phyloP scores from a whole-genome alignment of 2,113 vertebrate genomes.

The Scopus umbretta region DNA sequence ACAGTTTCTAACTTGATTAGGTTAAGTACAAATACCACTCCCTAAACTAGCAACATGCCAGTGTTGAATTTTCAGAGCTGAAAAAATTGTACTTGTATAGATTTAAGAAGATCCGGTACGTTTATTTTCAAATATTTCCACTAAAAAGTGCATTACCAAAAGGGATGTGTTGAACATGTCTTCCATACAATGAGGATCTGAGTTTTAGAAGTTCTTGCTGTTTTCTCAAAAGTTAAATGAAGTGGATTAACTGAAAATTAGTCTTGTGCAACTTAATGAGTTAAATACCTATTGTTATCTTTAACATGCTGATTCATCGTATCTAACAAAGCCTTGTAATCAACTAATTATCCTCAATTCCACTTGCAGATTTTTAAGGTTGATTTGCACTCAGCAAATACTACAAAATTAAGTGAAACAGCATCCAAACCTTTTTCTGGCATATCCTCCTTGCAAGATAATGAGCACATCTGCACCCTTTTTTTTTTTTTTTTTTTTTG shows the following conservation, averaged over 20 bases:
- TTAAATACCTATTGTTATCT: background rate
- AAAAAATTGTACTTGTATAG: rapidly evolving
- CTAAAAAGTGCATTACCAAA: background rate
- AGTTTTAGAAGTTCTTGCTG: background rate
- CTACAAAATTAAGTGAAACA: background rate
- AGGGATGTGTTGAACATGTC: background rate
- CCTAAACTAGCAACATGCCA: background rate
- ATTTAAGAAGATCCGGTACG: background rate
- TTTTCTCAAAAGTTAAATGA: background rate
- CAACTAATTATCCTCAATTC: background rate
- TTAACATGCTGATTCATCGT: background rate
- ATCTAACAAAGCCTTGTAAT: background rate
- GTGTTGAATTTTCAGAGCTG: background rate
- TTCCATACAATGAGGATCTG: background rate
- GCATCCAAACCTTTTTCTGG: background rate
- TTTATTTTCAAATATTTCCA: background rate
- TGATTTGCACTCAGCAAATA: background rate
- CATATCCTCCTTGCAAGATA: background rate
- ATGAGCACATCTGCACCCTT: background rate
- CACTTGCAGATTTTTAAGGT: background rate
- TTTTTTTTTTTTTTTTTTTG: too few relatives aligned
- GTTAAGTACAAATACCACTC: background rate
- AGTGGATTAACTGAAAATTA: background rate
- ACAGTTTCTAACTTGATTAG: background rate
- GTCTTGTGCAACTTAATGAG: background rate